Evolutionary conservation across 2,797 vertebrate species (phyloP).

Genomic region (Synanceia verrucosa): DNA sequence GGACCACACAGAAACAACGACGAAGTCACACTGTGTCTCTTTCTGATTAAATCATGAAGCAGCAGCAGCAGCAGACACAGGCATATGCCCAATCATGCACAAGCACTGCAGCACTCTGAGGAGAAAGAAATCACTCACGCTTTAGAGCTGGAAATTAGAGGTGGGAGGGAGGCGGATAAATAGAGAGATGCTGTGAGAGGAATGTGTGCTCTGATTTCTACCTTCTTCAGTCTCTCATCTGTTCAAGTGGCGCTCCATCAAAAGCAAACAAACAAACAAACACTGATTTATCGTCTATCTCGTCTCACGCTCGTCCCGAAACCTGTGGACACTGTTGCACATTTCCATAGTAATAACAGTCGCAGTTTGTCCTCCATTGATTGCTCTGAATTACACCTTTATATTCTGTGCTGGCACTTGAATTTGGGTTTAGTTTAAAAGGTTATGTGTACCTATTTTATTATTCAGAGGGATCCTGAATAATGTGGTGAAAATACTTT

Average conservation of each 20-base stretch:
- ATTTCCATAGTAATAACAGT: slow-evolving; percentile 46
- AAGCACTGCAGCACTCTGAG: slow-evolving; percentile 33
- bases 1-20: slow-evolving; percentile 25
- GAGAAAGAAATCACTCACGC: slow-evolving; percentile 32
- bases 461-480: not conserved
- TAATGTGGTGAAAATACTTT: too few species aligned
- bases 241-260: slow-evolving; percentile 55
- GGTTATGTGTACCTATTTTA: not conserved
- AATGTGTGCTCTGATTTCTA: slow-evolving; percentile 35
- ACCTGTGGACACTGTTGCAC: slow-evolving; percentile 10
- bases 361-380: not conserved
- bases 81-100: slow-evolving; percentile 39
- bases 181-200: slow-evolving; percentile 15
- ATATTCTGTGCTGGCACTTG: slow-evolving; percentile 1
- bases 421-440: not conserved
- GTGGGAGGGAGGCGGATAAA: slow-evolving; percentile 39
- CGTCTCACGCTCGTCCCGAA: not conserved
- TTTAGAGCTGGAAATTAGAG: slow-evolving; percentile 38
- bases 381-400: not conserved
- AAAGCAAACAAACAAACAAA: slow-evolving; percentile 66
- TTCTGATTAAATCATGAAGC: slow-evolving; percentile 66
- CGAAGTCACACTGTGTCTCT: slow-evolving; percentile 37
- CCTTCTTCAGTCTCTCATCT: slow-evolving; percentile 42
- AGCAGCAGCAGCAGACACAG: slow-evolving; percentile 34
- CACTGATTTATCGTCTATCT: slow-evolving; percentile 44